Conservation (phyloP, 2,888 invertebrate species). For the Nemoura dubitans region DNA sequence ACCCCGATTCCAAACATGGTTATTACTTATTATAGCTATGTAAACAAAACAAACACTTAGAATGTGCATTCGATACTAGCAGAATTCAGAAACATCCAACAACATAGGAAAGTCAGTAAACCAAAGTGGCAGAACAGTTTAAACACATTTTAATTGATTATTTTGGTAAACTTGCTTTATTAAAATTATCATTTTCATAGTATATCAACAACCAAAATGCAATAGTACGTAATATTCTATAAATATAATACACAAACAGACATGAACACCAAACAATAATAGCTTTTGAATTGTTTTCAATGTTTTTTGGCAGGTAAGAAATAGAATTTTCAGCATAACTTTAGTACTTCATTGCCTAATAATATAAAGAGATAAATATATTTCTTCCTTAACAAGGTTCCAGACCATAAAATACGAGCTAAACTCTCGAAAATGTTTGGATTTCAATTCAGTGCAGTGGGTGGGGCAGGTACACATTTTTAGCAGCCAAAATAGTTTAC, state of each 20-base stretch:
- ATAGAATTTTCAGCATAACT: background rate
- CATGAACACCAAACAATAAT: background rate
- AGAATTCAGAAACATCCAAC: too few species aligned
- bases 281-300: background rate
- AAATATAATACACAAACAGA: too few species aligned
- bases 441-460: background rate
- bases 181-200: background rate
- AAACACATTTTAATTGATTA: background rate
- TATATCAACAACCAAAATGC: background rate
- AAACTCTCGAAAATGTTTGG: background rate
- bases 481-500: slow-evolving; percentile 58
- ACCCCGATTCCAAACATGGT: too few species aligned
- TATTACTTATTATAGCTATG: too few species aligned
- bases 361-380: background rate
- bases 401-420: slow-evolving; percentile 13
- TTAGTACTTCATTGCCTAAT: background rate
- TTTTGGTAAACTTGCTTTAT: background rate
- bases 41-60: too few species aligned
- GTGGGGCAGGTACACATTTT: background rate
- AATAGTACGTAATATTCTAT: too few species aligned
- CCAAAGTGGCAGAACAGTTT: too few species aligned
- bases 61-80: too few species aligned
- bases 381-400: background rate
- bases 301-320: background rate
- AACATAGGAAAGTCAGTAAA: too few species aligned